Evolutionary conservation across 2,888 invertebrate species (phyloP).

Genomic region (Cephus pygmeus): DNA sequence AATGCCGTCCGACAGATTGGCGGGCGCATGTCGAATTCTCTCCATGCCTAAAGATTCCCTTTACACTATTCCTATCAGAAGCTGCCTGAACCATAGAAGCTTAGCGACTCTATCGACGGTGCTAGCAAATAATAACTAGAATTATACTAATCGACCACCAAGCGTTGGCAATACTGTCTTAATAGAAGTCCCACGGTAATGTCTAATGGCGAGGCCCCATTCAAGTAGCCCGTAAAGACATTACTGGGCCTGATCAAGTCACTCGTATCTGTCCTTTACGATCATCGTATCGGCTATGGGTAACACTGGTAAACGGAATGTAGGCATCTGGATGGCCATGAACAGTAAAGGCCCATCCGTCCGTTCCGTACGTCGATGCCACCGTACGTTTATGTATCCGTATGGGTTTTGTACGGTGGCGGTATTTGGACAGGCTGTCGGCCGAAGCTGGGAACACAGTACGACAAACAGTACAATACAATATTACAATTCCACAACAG

Average conservation of each 20-base stretch:
- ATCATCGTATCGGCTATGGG: constrained; percentile 13
- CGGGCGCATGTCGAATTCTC: constrained; percentile 5
- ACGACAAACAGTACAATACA: constrained; percentile 55
- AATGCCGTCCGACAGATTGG: constrained; percentile 41
- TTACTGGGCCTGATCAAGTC: not conserved
- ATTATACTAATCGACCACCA: not conserved
- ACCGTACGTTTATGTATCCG: not conserved
- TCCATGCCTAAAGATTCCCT: not conserved
- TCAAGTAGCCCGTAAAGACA: not conserved
- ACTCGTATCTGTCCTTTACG: not conserved
- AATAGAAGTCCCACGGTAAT: not conserved
- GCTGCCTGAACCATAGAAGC: not conserved
- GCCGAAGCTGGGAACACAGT: constrained; percentile 44
- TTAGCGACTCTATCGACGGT: not conserved
- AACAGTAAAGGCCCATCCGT: not conserved
- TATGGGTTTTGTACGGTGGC: constrained; percentile 45
- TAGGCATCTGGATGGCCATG: not conserved
- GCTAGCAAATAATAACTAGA: not conserved
- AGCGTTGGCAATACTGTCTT: not conserved
- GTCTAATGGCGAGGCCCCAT: not conserved
- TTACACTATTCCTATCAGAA: not conserved
- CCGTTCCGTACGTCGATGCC: not conserved
- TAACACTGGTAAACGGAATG: constrained; percentile 40
- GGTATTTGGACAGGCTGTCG: constrained; percentile 61
- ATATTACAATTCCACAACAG: constrained; percentile 57